Conservation (phyloP, 2,888 invertebrate species). For the Nymphalis polychloros region DNA sequence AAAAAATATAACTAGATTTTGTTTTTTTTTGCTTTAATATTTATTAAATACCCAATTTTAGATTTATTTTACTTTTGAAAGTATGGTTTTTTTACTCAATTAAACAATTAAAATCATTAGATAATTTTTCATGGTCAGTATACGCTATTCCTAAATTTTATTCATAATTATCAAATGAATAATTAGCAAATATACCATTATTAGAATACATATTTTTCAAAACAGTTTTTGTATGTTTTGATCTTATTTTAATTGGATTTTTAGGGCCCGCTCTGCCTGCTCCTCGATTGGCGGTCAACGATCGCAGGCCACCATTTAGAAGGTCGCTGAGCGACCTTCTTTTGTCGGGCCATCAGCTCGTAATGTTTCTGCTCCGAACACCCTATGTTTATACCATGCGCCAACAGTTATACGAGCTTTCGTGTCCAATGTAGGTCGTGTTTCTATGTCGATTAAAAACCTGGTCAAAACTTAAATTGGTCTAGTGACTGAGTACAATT, state of each 20-base stretch:
- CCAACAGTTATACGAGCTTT: constrained; percentile 76
- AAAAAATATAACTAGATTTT: constrained; percentile 10
- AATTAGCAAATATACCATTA: too few relatives aligned
- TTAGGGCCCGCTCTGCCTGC: constrained; percentile 34
- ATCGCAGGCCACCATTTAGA: constrained; percentile 70
- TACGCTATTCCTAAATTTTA: background rate
- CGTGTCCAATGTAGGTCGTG: constrained; percentile 75
- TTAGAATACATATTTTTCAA: too few relatives aligned
- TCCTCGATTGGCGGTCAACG: constrained; percentile 60
- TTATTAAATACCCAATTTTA: constrained; percentile 11
- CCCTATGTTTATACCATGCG: constrained; percentile 75
- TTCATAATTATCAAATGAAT: too few relatives aligned
- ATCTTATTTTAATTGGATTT: constrained; percentile 35
- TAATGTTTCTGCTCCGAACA: constrained; percentile 62
- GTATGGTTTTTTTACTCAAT: constrained; percentile 27
- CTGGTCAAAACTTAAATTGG: constrained; percentile 48
- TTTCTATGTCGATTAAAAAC: constrained; percentile 74
- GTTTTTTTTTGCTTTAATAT: constrained; percentile 9
- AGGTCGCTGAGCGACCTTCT: constrained; percentile 80
- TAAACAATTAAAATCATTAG: constrained; percentile 27
- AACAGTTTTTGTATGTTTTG: constrained; percentile 7
- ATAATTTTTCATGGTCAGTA: constrained; percentile 9
- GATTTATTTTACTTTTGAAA: constrained; percentile 24
- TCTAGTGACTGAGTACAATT: constrained; percentile 41
- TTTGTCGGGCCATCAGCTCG: constrained; percentile 61